Base-by-base conservation (phyloP, 2,113 vertebrate species). In the Saguinus imperator region DNA sequence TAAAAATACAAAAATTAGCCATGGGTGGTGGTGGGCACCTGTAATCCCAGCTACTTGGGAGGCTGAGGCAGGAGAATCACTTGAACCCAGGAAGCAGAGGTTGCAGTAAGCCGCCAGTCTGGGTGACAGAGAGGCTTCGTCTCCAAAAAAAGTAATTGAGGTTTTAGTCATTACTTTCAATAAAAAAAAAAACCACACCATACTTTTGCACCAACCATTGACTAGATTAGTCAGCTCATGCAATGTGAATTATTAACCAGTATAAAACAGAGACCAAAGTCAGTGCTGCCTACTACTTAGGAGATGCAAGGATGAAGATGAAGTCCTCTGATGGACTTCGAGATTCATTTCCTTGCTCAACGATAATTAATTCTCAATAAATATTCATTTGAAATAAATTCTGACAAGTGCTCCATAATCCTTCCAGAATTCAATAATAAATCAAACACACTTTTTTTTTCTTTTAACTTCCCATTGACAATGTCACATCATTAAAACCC, bases 351-450 rank as follows among this genome's bases (percentile, higher is more conserved):
- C 48, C 77, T 40, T 66, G n/a, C 18, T 87, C 35, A 68, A 50
- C 5, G 21, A 50, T 48, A 72, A 92, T 66, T 75, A 89, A 80
- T 87, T 95, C 61, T 92, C 37, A 86, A 61, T n/a, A 87, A 40
- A 87, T 52, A 92, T 10, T 92, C 37, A 79, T 70, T 43, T 80
- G 64, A 93, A 86, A 75, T 92, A 75, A 84, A 73, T 81, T 90
- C 57, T 66, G 43, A 72, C 29, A 87, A 92, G 40, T 89, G 52
- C 27, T 70, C n/a, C 50, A 72, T 85, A 70, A 37, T 87, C 50
- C 55, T 75, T 80, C 29, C 18, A 66, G n/a, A 82, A 83, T 92
- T 91, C 10, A 68, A 8, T 7, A 79, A 55, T 66, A 89, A 94
- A 79, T 89, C 50, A 88, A 87, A 79, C 29, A 76, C 3, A 64